phyloP scores from a whole-genome alignment of 92 coral and sea anemone genomes.

The Bergia sp. region DNA sequence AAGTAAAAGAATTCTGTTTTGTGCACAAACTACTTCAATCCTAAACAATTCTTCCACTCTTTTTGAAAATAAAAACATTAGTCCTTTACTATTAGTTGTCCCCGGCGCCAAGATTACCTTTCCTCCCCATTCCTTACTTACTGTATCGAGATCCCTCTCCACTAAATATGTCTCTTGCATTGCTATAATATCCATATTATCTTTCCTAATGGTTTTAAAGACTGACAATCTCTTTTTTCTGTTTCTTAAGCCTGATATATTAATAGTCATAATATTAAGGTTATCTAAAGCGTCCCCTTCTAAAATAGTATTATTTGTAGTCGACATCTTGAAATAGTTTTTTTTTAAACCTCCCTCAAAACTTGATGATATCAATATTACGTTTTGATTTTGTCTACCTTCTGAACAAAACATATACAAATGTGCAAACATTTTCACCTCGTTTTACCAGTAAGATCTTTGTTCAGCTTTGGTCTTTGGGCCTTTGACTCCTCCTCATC shows the following conservation, averaged over 20 bases:
- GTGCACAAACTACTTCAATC: neutral
- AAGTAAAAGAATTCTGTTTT: constrained; percentile 6
- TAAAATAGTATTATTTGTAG: constrained; percentile 1
- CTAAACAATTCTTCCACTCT: constrained; percentile 6
- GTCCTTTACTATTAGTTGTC: no score
- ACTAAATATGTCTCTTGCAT: constrained; percentile 17
- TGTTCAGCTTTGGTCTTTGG: neutral
- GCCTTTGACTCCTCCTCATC: neutral
- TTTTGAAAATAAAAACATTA: constrained; percentile 9
- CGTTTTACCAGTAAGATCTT: neutral
- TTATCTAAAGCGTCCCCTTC: constrained; percentile 5
- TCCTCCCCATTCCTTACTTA: constrained; percentile 15
- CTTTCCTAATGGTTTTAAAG: constrained; percentile 5
- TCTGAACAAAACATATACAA: neutral
- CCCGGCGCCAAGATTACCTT: constrained; percentile 3
- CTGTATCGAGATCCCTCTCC: constrained; percentile 17
- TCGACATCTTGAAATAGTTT: neutral
- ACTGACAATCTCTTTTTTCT: neutral
- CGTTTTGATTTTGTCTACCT: neutral
- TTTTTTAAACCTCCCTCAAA: neutral
- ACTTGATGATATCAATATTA: neutral
- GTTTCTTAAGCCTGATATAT: no score
- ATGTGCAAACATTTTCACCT: neutral
- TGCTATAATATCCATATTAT: constrained; percentile 3
- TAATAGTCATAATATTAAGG: neutral